phyloP scores from a whole-genome alignment of 2,797 vertebrate genomes.

The Aphelocoma californica region DNA sequence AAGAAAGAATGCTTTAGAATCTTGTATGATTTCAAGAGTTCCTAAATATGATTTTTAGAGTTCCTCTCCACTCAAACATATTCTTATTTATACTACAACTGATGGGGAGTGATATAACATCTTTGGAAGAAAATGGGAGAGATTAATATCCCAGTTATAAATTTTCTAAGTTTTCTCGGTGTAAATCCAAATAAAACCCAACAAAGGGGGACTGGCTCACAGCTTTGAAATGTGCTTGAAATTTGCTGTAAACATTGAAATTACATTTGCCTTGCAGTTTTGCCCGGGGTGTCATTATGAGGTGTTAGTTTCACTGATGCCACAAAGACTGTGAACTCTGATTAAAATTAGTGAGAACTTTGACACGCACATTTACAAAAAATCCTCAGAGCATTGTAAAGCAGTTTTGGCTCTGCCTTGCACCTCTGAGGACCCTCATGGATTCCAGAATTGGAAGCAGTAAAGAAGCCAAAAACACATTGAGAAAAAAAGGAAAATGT shows the following conservation, averaged over 20 bases:
- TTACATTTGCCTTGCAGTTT: slow-evolving; percentile 48
- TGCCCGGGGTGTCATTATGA: slow-evolving; percentile 8
- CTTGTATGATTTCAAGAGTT: background rate
- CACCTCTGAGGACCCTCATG: background rate
- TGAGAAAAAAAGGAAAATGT: background rate
- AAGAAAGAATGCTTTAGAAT: background rate
- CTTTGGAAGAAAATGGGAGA: background rate
- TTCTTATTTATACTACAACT: background rate
- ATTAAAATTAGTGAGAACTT: slow-evolving; percentile 42
- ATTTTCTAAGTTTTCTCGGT: background rate
- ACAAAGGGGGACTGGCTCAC: slow-evolving; percentile 6
- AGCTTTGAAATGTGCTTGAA: slow-evolving; percentile 17
- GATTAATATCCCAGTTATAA: background rate
- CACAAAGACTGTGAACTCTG: slow-evolving; percentile 26
- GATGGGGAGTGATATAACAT: background rate
- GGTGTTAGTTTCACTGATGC: slow-evolving; percentile 40
- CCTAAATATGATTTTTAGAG: background rate
- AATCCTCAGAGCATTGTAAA: background rate
- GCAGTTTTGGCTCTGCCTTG: background rate
- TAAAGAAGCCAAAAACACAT: background rate
- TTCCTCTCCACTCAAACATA: background rate
- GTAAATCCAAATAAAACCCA: slow-evolving; percentile 26
- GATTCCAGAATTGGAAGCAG: background rate
- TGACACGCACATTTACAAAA: background rate
- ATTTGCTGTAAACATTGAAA: slow-evolving; percentile 52